Percentiles rank a stretch among this genome's conserved stretches.
Evolutionary conservation across 2,113 vertebrate genomes (phyloP).

Genomic region (Rhinolophus sinicus): DNA sequence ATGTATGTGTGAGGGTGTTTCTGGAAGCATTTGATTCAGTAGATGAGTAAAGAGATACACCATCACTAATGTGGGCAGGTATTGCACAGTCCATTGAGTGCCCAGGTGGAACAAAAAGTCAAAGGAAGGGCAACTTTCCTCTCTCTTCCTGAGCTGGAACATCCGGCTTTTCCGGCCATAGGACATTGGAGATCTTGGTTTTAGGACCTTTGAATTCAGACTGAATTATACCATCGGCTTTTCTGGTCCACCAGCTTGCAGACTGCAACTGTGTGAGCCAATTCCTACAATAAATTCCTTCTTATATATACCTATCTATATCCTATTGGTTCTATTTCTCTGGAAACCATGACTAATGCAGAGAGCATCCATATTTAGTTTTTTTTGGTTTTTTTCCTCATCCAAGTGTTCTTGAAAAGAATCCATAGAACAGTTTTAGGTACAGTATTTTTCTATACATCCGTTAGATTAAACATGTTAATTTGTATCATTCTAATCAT

Average conservation of each 20-base stretch:
- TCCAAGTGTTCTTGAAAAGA: background rate
- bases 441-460: background rate
- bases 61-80: background rate
- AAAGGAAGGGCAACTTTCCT: background rate
- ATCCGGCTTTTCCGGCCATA: background rate
- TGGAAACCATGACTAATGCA: background rate
- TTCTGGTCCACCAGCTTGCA: background rate
- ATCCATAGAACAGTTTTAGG: background rate
- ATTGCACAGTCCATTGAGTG: background rate
- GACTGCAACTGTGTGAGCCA: background rate
- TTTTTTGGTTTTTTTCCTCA: background rate
- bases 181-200: background rate
- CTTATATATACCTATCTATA: background rate
- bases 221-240: background rate
- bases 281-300: background rate
- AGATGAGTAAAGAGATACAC: background rate
- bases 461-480: background rate
- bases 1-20: background rate
- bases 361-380: background rate
- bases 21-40: background rate
- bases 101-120: background rate
- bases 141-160: background rate
- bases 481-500: background rate
- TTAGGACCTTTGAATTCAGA: background rate
- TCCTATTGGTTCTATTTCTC: background rate